phyloP scores from a whole-genome alignment of 2,888 invertebrate species.

The Callinectes sapidus region DNA sequence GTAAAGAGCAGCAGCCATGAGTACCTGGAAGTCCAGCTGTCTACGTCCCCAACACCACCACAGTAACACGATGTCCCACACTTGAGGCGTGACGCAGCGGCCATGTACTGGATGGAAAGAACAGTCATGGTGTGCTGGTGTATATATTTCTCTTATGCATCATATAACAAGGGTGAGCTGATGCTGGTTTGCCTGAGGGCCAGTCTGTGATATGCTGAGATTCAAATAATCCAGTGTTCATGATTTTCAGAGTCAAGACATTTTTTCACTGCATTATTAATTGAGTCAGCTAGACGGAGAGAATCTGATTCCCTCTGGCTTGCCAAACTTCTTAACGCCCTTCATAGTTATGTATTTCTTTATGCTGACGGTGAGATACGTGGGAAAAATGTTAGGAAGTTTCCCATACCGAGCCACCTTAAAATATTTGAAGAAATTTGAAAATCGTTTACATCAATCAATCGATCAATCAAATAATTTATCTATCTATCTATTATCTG shows the following conservation, averaged over 20 bases:
- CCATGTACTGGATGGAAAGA: neutral
- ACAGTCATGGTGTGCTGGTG: neutral
- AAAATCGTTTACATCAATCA: neutral
- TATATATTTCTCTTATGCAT: neutral
- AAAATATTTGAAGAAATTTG: neutral
- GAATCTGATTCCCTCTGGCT: neutral
- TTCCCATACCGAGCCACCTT: neutral
- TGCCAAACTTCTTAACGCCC: neutral
- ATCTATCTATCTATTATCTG: too few relatives aligned
- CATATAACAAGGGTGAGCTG: neutral
- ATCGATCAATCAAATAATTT: too few relatives aligned
- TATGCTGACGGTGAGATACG: neutral
- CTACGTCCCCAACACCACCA: neutral
- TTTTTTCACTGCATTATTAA: constrained; percentile 21
- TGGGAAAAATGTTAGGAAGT: too few relatives aligned
- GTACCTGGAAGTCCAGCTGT: neutral
- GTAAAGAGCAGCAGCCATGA: neutral
- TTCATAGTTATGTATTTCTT: neutral
- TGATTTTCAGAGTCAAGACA: neutral
- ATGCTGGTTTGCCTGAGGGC: neutral
- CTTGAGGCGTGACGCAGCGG: neutral
- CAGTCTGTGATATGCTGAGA: neutral
- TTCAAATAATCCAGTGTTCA: neutral
- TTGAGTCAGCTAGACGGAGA: neutral
- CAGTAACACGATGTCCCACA: neutral